Evolutionary conservation across 1,140 invertebrate genomes (phyloP), one percentile per base, ranked within the genome.

Genomic region (Drosophila malerkotliana): DNA sequence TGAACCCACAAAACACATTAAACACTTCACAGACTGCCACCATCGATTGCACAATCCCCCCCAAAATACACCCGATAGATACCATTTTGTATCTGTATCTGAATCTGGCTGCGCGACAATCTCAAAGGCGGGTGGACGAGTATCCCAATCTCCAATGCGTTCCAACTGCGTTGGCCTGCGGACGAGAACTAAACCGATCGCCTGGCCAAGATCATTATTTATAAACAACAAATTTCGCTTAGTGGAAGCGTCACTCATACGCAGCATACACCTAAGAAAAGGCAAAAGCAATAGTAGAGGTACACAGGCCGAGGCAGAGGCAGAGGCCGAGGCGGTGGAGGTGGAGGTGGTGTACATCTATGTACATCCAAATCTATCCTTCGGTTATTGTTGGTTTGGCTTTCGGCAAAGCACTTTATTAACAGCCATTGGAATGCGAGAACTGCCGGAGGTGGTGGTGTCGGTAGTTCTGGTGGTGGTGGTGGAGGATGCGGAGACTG

Each of bases 201-300:
- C 85, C 83, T 88, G 82, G 75, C 82, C 78, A 87, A 87, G 78
- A 87, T 87, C 83, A 87, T 87, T 87, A 87, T 87, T 87, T 87
- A 87, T 87, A 87, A 87, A 88, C 83, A 88, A 88, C 78, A 82
- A 82, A 88, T 72, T 82, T 64, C 57, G 82, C 61, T 78, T 79
- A 75, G 69, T 85, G 82, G 78, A 80, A 63, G 84, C 82, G 74
- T 87, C 81, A 84, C 68, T 55, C 59, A 61, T 69, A 76, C 62
- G 44, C 77, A 74, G 61, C 67, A 59, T 48, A 45, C 64, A 55
- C 64, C 49, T 67, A 32, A 53, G 51, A 14, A 53, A 14, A 32
- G 51, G 28, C 51, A 14, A n/a, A 15, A 30, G 51, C 51, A 53
- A n/a, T 18, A 15, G 48, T 28, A 28, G 9, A 28, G 24, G 49